Percentiles rank a stretch among this genome's conserved stretches.
phyloP scores from a whole-genome alignment of 92 coral and sea anemone genomes.

The Bergia puertoricense region DNA sequence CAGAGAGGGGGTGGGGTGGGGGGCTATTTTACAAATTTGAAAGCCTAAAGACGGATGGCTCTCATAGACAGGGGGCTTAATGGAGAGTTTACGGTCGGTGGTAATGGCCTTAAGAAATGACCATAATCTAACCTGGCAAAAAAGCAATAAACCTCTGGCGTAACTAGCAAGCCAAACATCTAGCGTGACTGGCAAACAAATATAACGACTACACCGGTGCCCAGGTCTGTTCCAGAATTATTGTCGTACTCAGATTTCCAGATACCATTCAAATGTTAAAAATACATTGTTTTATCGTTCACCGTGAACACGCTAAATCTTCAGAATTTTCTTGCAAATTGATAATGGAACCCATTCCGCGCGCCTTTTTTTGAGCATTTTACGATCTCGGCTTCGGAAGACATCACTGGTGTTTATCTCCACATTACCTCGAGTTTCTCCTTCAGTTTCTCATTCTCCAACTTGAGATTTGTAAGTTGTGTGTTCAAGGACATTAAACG shows the following conservation, averaged over 20 bases:
- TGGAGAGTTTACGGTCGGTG: too few species aligned
- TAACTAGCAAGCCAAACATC: not conserved
- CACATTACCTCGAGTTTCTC: slow-evolving; percentile 56
- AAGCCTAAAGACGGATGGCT: too few species aligned
- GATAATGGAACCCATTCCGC: not conserved
- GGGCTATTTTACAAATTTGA: too few species aligned
- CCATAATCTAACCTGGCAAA: too few species aligned
- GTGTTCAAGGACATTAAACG: slow-evolving; percentile 61
- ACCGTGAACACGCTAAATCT: not conserved
- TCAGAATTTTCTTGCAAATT: too few species aligned
- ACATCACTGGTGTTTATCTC: not conserved
- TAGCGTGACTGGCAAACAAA: not conserved
- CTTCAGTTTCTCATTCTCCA: slow-evolving; percentile 71
- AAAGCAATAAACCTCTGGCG: not conserved
- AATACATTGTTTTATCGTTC: not conserved
- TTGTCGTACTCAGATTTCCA: not conserved
- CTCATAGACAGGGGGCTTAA: too few species aligned
- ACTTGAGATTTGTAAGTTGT: slow-evolving; percentile 71
- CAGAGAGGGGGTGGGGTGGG: too few species aligned
- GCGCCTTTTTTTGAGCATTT: not conserved
- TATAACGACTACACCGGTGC: too few species aligned
- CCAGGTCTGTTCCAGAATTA: too few species aligned
- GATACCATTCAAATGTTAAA: not conserved
- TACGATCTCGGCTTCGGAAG: not conserved
- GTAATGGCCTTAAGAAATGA: too few species aligned